Evolutionary conservation across 30 jellyfish, hydroid and myxozoan genomes (phyloP).

Genomic region (Chironex yamaguchii): DNA sequence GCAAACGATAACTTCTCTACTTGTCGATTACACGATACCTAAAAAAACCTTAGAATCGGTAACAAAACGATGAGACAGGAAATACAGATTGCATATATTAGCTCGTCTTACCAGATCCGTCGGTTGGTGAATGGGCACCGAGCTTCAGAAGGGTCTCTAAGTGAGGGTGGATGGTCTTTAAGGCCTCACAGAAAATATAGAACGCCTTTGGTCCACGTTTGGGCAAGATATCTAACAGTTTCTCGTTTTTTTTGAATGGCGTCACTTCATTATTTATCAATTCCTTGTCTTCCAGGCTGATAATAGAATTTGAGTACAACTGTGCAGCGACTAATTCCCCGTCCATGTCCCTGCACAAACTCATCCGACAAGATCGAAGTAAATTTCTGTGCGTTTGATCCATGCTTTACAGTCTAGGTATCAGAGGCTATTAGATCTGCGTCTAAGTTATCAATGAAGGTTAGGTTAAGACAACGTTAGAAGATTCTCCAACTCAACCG

Average conservation of each 20-base stretch:
- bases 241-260: conserved; percentile 74
- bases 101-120: not conserved
- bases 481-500: no score
- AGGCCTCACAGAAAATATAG: conserved; percentile 46
- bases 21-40: no score
- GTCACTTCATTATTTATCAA: conserved; percentile 51
- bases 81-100: no score
- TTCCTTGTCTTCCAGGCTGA: conserved; percentile 80
- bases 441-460: no score
- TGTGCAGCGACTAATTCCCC: conserved; percentile 72
- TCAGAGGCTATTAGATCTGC: no score
- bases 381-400: conserved; percentile 79
- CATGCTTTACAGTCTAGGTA: no score
- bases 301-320: conserved; percentile 44
- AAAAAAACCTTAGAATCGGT: no score
- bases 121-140: not conserved
- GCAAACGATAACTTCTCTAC: no score
- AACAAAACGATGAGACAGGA: no score
- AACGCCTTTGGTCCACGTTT: conserved; percentile 89
- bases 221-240: conserved; percentile 78
- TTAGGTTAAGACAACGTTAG: no score
- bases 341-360: conserved; percentile 68
- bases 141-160: not conserved
- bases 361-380: conserved; percentile 77
- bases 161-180: conserved; percentile 6